A percentile compares a stretch with the other conserved stretches of the same genome.
Conservation (phyloP, 2,888 invertebrate species). For the Gari tellinella region DNA sequence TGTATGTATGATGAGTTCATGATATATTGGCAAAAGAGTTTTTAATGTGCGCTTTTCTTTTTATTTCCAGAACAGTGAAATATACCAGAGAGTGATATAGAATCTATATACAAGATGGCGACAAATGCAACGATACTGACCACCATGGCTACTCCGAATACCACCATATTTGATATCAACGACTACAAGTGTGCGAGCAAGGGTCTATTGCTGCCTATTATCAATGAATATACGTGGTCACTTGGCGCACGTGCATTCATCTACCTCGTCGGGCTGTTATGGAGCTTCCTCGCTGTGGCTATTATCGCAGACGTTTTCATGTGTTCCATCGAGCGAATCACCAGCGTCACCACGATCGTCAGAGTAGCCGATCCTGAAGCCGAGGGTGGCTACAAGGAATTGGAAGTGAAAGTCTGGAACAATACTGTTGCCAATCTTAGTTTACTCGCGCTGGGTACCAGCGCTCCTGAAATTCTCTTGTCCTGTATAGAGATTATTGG, state of each 20-base stretch:
- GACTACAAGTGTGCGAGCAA: conserved; percentile 71
- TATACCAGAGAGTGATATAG: too few relatives aligned
- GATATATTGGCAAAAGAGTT: too few relatives aligned
- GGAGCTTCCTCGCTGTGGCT: conserved; percentile 87
- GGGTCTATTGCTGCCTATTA: conserved; percentile 85
- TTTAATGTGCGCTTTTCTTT: too few relatives aligned
- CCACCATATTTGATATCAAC: conserved; percentile 15
- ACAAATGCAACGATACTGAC: background rate
- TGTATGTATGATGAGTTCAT: too few relatives aligned
- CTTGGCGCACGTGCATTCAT: conserved; percentile 83
- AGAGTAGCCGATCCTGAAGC: conserved; percentile 74
- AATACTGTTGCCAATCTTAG: conserved; percentile 87
- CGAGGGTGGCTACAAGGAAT: conserved; percentile 82
- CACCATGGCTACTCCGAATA: background rate
- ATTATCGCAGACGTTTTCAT: conserved; percentile 87
- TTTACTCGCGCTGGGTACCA: conserved; percentile 86
- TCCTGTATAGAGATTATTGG: conserved; percentile 86
- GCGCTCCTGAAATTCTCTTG: conserved; percentile 87
- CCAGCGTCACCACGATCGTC: conserved; percentile 86
- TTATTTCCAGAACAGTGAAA: too few relatives aligned
- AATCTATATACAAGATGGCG: conserved; percentile 10
- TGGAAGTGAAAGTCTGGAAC: conserved; percentile 86
- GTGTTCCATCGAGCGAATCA: conserved; percentile 87
- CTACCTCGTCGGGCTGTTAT: conserved; percentile 86
- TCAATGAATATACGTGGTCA: conserved; percentile 86